Evolutionary conservation across 2,113 vertebrate genomes (phyloP).

Genomic region (Lophotis ruficrista): DNA sequence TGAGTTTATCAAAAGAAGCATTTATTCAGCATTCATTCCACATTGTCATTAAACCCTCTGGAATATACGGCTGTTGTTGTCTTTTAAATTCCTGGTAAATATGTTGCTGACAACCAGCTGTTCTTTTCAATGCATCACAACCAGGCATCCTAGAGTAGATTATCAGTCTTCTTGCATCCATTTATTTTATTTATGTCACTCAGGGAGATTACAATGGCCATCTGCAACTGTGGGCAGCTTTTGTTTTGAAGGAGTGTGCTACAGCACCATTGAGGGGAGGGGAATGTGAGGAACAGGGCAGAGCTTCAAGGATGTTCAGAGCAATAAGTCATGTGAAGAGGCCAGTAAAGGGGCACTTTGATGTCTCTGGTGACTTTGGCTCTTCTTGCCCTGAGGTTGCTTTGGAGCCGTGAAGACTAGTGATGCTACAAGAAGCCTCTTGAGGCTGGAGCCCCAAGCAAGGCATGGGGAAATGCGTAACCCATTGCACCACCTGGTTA

Average conservation of each 20-base stretch:
- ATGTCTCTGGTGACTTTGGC: not conserved
- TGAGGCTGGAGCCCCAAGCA: not conserved
- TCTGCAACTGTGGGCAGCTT: not conserved
- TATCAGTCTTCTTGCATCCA: slow-evolving; percentile 17
- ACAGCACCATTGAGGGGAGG: not conserved
- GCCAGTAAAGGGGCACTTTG: not conserved
- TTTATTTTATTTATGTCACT: not conserved
- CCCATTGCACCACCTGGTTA: not conserved
- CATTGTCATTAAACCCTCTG: slow-evolving; percentile 57
- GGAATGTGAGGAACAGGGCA: not conserved
- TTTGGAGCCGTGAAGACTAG: not conserved
- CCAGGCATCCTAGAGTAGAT: not conserved
- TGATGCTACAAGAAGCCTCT: fast-evolving
- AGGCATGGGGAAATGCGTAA: fast-evolving
- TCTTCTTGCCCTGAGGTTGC: not conserved
- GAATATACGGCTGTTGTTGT: slow-evolving; percentile 47
- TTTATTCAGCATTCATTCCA: slow-evolving; percentile 44
- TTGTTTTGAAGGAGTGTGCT: not conserved
- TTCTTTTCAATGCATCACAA: slow-evolving; percentile 37
- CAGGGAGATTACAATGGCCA: not conserved
- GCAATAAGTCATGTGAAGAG: not conserved
- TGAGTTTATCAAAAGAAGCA: slow-evolving; percentile 49
- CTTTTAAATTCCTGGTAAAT: slow-evolving; percentile 64
- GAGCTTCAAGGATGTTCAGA: not conserved
- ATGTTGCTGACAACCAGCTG: slow-evolving; percentile 60